Percentiles rank a stretch among this genome's conserved stretches.
Evolutionary conservation across 2,113 vertebrate species (phyloP).

Genomic region (Platysternon megacephalum): DNA sequence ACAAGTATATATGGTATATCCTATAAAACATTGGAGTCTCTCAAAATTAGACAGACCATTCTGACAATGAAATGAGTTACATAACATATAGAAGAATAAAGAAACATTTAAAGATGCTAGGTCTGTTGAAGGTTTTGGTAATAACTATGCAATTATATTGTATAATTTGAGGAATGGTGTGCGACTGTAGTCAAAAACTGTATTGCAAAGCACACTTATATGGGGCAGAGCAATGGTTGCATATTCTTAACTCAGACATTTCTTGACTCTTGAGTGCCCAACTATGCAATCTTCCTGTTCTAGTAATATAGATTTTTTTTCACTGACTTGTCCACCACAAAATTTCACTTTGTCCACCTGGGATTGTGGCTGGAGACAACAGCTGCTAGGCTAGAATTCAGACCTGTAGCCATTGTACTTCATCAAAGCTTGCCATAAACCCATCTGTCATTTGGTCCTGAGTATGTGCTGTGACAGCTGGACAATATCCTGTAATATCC

Average conservation of each 20-base stretch:
- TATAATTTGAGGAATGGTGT: neutral
- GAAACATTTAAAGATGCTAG: neutral
- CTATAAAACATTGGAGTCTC: neutral
- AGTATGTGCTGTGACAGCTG: neutral
- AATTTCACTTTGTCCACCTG: neutral
- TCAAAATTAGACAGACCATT: neutral
- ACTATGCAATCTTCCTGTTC: neutral
- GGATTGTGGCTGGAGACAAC: neutral
- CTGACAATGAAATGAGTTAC: neutral
- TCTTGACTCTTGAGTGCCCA: neutral
- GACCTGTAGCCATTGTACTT: neutral
- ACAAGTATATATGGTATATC: neutral
- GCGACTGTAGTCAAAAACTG: neutral
- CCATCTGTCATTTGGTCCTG: neutral
- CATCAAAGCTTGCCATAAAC: neutral
- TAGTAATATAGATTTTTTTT: no score
- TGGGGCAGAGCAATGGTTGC: neutral
- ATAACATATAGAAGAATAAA: neutral
- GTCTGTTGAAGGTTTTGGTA: neutral
- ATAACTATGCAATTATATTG: neutral
- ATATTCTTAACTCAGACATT: neutral
- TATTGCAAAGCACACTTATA: neutral
- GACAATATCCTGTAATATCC: no score
- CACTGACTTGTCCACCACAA: no score
- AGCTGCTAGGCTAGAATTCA: neutral